Evolutionary conservation across 2,888 invertebrate species (phyloP).

Genomic region (Lucinisca nassula): DNA sequence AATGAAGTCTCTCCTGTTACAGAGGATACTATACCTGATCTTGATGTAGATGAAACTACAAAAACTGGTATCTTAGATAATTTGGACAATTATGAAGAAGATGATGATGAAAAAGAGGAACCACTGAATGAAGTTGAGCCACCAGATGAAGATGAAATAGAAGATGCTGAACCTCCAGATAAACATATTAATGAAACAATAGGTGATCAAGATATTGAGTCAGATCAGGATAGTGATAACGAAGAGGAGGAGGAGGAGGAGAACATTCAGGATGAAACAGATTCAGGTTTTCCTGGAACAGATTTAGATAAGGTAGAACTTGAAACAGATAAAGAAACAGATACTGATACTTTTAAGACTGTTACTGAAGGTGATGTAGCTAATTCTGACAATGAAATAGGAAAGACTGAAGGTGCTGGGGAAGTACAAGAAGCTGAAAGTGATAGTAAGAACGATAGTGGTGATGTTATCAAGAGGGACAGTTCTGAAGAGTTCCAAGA

Average conservation of each 20-base stretch:
- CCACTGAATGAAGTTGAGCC: slow-evolving; percentile 72
- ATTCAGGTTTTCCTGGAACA: not conserved
- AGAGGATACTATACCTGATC: slow-evolving; percentile 48
- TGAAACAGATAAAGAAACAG: slow-evolving; percentile 35
- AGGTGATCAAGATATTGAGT: slow-evolving; percentile 41
- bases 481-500: slow-evolving; percentile 64
- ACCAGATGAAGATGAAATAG: slow-evolving; percentile 71
- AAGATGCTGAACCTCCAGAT: slow-evolving; percentile 66
- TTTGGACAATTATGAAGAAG: slow-evolving; percentile 36
- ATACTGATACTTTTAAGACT: slow-evolving; percentile 21
- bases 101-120: slow-evolving; percentile 60
- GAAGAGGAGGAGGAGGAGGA: slow-evolving; percentile 37
- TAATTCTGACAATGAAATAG: not conserved
- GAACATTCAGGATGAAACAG: slow-evolving; percentile 33
- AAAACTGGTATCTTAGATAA: slow-evolving; percentile 29
- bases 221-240: slow-evolving; percentile 46
- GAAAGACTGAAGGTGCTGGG: not conserved
- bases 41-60: not conserved
- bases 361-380: not conserved
- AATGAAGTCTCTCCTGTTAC: slow-evolving; percentile 63
- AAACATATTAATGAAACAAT: slow-evolving; percentile 31
- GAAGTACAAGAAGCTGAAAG: not conserved
- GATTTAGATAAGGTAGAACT: slow-evolving; percentile 19
- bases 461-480: slow-evolving; percentile 42
- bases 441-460: not conserved